Conservation (phyloP, 2,888 invertebrate genomes). For the Fragum sueziense region DNA sequence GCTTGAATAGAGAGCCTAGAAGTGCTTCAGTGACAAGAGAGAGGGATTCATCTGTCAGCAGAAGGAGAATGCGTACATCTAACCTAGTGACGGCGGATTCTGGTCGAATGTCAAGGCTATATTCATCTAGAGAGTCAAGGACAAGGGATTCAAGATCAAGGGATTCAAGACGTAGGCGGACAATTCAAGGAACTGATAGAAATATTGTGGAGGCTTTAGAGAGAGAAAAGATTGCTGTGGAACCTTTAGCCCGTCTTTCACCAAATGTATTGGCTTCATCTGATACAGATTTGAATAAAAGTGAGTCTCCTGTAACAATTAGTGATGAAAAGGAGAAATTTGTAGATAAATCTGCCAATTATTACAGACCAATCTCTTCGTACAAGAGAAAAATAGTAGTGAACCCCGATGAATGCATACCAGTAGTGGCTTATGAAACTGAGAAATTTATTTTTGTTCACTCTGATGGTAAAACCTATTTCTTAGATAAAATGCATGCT, state of each 20-base stretch:
- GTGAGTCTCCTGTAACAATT: background rate
- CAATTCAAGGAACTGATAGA: slow-evolving; percentile 53
- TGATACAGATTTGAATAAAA: slow-evolving; percentile 10
- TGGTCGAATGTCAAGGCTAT: background rate
- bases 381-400: slow-evolving; percentile 35
- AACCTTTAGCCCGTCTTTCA: slow-evolving; percentile 9
- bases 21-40: slow-evolving; percentile 39
- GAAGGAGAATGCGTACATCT: slow-evolving; percentile 4
- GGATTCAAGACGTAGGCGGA: slow-evolving; percentile 43
- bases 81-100: background rate
- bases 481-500: slow-evolving; percentile 47
- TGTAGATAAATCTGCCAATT: background rate
- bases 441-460: slow-evolving; percentile 53
- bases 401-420: slow-evolving; percentile 37
- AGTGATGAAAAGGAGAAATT: background rate
- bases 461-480: slow-evolving; percentile 39
- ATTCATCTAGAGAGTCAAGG: slow-evolving; percentile 5
- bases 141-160: slow-evolving; percentile 27
- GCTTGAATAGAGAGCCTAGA: slow-evolving; percentile 28
- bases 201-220: slow-evolving; percentile 46
- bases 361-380: background rate
- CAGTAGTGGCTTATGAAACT: slow-evolving; percentile 44
- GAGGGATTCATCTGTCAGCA: slow-evolving; percentile 32
- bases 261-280: slow-evolving; percentile 10
- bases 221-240: slow-evolving; percentile 13